phyloP scores from a whole-genome alignment of 2,113 vertebrate genomes.

The Typhlomys cinereus region DNA sequence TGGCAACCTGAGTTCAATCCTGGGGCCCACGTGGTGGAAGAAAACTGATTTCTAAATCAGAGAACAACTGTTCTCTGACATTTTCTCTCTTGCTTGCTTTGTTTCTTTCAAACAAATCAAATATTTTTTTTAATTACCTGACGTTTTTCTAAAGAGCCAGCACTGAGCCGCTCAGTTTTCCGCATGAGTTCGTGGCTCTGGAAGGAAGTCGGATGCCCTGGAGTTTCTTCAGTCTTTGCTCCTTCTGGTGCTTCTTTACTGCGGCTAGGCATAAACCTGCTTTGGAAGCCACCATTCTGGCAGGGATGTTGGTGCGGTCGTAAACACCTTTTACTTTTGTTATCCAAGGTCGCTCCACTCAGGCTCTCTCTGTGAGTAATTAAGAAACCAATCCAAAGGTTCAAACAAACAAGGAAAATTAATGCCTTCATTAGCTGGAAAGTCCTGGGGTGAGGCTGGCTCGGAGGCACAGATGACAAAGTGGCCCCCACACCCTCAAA shows the following conservation, averaged over 20 bases:
- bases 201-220: background rate
- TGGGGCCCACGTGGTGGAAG: no score
- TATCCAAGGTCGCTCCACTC: background rate
- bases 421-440: background rate
- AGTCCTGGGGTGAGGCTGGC: background rate
- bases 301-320: background rate
- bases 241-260: background rate
- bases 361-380: background rate
- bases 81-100: no score
- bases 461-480: background rate
- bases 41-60: no score
- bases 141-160: background rate
- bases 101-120: no score
- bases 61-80: no score
- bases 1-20: no score
- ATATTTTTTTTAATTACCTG: no score
- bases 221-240: background rate
- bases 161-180: background rate
- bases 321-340: constrained; percentile 47
- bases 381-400: constrained; percentile 28
- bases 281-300: background rate
- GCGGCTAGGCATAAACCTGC: background rate
- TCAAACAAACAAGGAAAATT: constrained; percentile 23
- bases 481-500: fast-evolving
- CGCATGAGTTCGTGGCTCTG: background rate